Evolutionary conservation across 1,140 invertebrate genomes (phyloP), one percentile per base, ranked within the genome.

Genomic region (Drosophila subpulchrella): DNA sequence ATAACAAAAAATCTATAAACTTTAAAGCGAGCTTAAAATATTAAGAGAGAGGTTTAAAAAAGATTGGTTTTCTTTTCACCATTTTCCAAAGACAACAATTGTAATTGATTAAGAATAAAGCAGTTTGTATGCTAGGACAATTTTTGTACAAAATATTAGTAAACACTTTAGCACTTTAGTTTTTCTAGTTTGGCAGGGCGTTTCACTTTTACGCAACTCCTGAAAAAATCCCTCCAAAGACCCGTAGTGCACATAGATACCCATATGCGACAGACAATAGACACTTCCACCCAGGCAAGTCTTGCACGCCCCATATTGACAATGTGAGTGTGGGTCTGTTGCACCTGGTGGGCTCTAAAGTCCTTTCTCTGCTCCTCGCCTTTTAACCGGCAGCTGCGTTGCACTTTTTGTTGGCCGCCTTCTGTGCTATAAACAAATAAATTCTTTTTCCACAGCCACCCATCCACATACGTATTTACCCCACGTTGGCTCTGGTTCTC

Each of bases 351-450:
- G 51, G 41, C 30, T 15, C 36, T 70, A 34, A 39, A 58, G 44
- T 41, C 67, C 36, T 55, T 34, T 34, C 54, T 15, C 44, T 36
- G 66, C 42, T 50, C 59, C 39, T 47, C 44, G 47, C 48, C 53
- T 56, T 63, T 71, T 53, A 66, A 47, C 44, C 57, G 63, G 63
- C 75, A 77, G 83, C 63, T 73, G 67, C 53, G 61, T 83, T 88
- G 84, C 83, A 80, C 84, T 83, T 88, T 84, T 88, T 82, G 71
- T 73, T 34, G n/a, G 77, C 66, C 66, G 66, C 75, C 46, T 63
- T 54, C 77, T 67, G 59, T 44, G 82, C 82, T 67, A 76, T 86
- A 88, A 83, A 89, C 84, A 88, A 88, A 88, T 89, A 83, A 79
- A 88, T 59, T 70, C 60, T 66, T 41, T 48, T 48, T 32, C 36